These are phyloP conservation scores for Macrosoma leucophasiata DNA, from an alignment of 2,888 invertebrate species.

Conservation along the genomic window DNA sequence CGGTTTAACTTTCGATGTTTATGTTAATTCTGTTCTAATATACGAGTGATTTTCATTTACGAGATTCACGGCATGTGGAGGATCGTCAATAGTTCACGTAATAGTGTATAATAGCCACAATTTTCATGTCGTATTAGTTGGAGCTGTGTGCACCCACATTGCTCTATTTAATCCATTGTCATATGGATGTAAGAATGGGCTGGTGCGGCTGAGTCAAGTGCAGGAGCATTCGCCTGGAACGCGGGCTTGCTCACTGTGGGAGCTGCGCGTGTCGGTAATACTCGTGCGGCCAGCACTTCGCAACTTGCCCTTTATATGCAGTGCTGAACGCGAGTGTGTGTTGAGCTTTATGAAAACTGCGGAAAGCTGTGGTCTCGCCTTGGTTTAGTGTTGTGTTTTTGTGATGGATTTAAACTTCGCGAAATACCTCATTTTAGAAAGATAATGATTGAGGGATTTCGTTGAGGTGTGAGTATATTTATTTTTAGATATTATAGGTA, in stretches of 20 bases:
- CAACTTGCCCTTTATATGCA: conserved; percentile 32
- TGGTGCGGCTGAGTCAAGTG: conserved; percentile 64
- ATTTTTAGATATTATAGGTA: too few species aligned
- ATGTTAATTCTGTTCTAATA: too few species aligned
- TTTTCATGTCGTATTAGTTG: too few species aligned
- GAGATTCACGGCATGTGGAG: too few species aligned
- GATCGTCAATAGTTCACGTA: too few species aligned
- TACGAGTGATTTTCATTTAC: too few species aligned
- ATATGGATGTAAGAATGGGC: conserved; percentile 50
- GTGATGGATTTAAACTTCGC: conserved; percentile 1
- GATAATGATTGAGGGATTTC: conserved; percentile 1
- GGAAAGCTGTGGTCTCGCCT: conserved; percentile 15
- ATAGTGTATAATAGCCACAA: too few species aligned
- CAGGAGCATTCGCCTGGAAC: conserved; percentile 68
- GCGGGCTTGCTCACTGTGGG: conserved; percentile 50
- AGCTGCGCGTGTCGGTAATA: conserved; percentile 54
- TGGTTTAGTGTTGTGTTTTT: conserved; percentile 18
- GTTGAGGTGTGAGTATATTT: conserved; percentile 2
- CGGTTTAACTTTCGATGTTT: too few species aligned
- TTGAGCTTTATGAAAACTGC: conserved; percentile 24
- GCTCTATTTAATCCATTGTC: conserved; percentile 58
- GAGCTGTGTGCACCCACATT: too few species aligned
- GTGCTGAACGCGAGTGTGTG: conserved; percentile 30
- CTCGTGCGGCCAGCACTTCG: conserved; percentile 56
- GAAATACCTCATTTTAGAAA: too few species aligned